Evolutionary conservation across 2,888 invertebrate genomes (phyloP), one percentile per base, ranked within the genome.

Genomic region (Spisula subtruncata): DNA sequence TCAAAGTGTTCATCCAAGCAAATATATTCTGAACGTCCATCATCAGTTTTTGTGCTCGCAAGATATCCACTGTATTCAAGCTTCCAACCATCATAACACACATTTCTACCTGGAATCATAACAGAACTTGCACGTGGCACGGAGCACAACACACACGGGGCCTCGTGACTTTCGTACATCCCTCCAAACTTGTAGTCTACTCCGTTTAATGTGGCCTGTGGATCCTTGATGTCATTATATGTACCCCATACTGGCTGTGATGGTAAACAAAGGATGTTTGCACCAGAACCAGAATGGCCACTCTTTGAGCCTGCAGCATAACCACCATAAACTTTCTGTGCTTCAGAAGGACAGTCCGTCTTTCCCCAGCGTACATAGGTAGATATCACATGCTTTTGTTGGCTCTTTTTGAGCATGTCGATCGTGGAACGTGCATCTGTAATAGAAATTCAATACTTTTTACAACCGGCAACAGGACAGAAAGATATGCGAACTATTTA

Each of bases 61-160:
- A 81, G n/a, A 16, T 81, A 46, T 18, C 81, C 81, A 18, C n/a
- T n/a, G n/a, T 81, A 81, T 29, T 81, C 81, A 20, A 81, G 81
- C 18, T 81, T 81, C 81, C 81, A 81, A 48, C 81, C 81, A 5
- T 81, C 81, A 46, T 46, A 46, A 51, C 81, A 81, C 25, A 20
- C 14, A 20, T 48, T 81, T 48, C 81, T 46, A 5, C 18, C 81
- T 18, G 81, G 81, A 46, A 81, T 81, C 81, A 81, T 81, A 32
- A 41, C 14, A 25, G 46, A 51, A 25, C 35, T 48, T 81, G 48
- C 46, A 18, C 81, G 32, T 25, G 81, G 51, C n/a, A 66, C n/a
- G 16, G 25, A 51, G 46, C 48, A 81, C n/a, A 46, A n/a, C 25
- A 41, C 81, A 48, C 81, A 81, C 14, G 35, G 48, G 25, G 51